Percentiles rank a stretch among this genome's conserved stretches.
Evolutionary conservation across 2,888 invertebrate genomes (phyloP).

Genomic region (Megastigmus dorsalis): DNA sequence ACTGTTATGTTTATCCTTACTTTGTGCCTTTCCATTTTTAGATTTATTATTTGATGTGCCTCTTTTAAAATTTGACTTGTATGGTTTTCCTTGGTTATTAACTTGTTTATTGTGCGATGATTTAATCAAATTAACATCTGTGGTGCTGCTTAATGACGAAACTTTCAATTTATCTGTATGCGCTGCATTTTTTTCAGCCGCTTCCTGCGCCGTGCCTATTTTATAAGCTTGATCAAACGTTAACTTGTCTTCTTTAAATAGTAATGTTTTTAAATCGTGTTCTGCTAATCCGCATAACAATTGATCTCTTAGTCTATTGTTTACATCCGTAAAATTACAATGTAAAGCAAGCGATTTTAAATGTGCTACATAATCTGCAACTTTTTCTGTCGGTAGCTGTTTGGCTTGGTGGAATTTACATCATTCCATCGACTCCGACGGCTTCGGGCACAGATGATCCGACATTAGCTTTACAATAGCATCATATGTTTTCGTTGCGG

Average conservation of each 20-base stretch:
- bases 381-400: constrained; percentile 15
- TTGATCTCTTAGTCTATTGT: neutral
- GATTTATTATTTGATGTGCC: neutral
- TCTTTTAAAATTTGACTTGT: too few species aligned
- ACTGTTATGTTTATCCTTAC: neutral
- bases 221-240: neutral
- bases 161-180: neutral
- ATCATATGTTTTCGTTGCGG: constrained; percentile 39
- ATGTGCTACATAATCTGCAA: constrained; percentile 61
- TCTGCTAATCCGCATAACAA: neutral
- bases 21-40: neutral
- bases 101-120: neutral
- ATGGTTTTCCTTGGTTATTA: too few species aligned
- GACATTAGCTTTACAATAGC: constrained; percentile 50
- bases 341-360: constrained; percentile 56
- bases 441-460: constrained; percentile 53
- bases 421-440: constrained; percentile 49
- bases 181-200: neutral
- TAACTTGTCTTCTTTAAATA: neutral
- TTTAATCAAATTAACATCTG: neutral
- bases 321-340: too few species aligned
- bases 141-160: neutral
- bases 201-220: neutral
- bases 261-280: neutral
- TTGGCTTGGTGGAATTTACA: constrained; percentile 34